Base-by-base conservation (phyloP, 2,797 vertebrate species). In the Muraenolepis orangiensis region DNA sequence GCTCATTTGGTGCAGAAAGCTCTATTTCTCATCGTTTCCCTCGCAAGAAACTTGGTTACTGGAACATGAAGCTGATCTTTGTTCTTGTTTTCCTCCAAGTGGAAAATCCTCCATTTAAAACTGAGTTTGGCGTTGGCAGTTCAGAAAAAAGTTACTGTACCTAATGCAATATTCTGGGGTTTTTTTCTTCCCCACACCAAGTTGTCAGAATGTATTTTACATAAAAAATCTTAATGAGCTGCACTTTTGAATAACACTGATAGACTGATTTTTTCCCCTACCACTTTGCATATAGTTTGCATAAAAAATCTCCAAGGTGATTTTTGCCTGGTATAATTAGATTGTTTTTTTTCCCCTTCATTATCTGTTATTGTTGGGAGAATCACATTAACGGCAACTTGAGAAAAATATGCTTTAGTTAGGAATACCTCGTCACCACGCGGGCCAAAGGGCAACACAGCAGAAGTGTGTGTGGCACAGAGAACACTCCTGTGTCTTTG, bases 21-120 rank as follows among this genome's bases (percentile, higher is more conserved):
- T 88, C 78, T 74, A 82, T 90, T 86, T 86, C 79, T 87, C 81
- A 84, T 87, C 76, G 87, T 88, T 88, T 87, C 84, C 81, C 74
- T n/a, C n/a, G n/a, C n/a, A n/a, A 75, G 81, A 69, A 82, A 74
- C 61, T 69, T 68, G 75, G 79, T 76, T 81, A 83, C 72, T 73
- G 70, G 78, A 84, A 81, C 80, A 82, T 80, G 67, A 70, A 23
- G 76, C 78, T 77, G 73, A 86, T 81, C 77, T 85, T 78, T 83
- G 76, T 72, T 71, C 74, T 84, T 84, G 83, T 87, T 83, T 64
- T 82, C 82, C 78, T 72, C 79, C 83, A 71, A 83, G 74, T 87
- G 84, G 77, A 81, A 83, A 80, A 84, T 26, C n/a, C 23, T 64
- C n/a, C 23, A 64, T 64, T 64, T 64, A 26, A 26, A 57, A 64